Conservation (phyloP, 2,888 invertebrate genomes). For the Trimorus sp. region DNA sequence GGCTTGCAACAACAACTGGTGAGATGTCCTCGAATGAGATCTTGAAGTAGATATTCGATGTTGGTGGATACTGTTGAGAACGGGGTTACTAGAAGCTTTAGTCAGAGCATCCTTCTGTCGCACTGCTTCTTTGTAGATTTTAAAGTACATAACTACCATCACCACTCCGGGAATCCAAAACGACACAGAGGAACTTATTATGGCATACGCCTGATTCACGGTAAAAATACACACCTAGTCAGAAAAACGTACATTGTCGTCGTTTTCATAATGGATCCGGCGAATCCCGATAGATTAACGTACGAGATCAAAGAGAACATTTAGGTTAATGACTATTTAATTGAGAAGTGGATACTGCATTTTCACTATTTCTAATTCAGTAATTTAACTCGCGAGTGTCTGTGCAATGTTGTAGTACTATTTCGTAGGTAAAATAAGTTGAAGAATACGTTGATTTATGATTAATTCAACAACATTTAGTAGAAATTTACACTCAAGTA, state of each 20-base stretch:
- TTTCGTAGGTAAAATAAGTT: too few relatives aligned
- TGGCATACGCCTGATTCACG: constrained; percentile 92
- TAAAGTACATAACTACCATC: constrained; percentile 95
- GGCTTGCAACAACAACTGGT: constrained; percentile 77
- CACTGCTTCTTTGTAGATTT: constrained; percentile 90
- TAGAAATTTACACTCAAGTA: too few relatives aligned
- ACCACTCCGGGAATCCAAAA: constrained; percentile 96
- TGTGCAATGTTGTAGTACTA: too few relatives aligned
- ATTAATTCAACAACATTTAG: too few relatives aligned
- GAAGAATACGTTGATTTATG: too few relatives aligned
- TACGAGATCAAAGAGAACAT: constrained; percentile 13
- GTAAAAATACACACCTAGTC: constrained; percentile 88
- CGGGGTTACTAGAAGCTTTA: constrained; percentile 91
- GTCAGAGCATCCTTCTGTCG: constrained; percentile 91
- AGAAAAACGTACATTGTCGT: constrained; percentile 45
- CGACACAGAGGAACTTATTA: constrained; percentile 93
- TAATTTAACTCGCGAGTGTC: too few relatives aligned
- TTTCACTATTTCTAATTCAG: too few relatives aligned
- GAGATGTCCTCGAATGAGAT: constrained; percentile 82
- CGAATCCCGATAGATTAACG: neutral
- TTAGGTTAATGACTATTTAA: neutral
- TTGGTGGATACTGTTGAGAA: constrained; percentile 91
- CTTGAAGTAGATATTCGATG: constrained; percentile 88
- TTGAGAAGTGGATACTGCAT: neutral
- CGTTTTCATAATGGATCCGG: neutral